Evolutionary conservation across 2,113 vertebrate species (phyloP), one percentile per base, ranked within the genome.

Genomic region (Onychorhynchus coronatus): DNA sequence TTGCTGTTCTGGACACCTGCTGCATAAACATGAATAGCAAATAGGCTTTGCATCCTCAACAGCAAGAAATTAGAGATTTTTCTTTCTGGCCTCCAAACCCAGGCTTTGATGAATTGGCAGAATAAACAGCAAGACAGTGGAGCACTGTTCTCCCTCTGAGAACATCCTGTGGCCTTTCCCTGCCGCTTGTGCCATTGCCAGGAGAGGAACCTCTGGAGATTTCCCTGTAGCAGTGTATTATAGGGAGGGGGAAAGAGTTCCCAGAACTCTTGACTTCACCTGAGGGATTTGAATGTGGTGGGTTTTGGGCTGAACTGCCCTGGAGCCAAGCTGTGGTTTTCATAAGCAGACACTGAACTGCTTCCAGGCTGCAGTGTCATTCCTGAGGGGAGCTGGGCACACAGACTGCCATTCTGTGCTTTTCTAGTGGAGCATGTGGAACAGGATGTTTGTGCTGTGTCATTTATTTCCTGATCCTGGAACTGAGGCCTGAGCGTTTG

Each of bases 91-190:
- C 41, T 95, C 55, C 28, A 83, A 93, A 65, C 41, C n/a, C 20
- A 30, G 68, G 65, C 91, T 94, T 92, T 96, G 90, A 87, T 95
- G 94, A 84, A 78, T 72, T 88, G 86, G 65, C 83, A 95, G 72
- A 86, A 90, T 37, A 74, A 93, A 71, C 82, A 67, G 55, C 11
- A 47, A 68, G 70, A 97, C 96, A 95, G 86, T 89, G 25, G 88
- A 92, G 85, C 12, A 81, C 93, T 97, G 94, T 95, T 95, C 88
- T 96, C 68, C 65, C 49, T 88, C 83, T 95, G 95, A 92, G 93
- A 94, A 93, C 93, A 87, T 97, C 93, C 96, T 95, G 79, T 92
- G 9, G 93, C 76, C 52, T 86, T 83, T 86, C 88, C 68, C 65
- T 88, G 75, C 76, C 5, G 0, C 56, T 74, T 66, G 79, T 94